Evolutionary conservation across 1,140 invertebrate genomes (phyloP).

Genomic region (Octopus bimaculoides): DNA sequence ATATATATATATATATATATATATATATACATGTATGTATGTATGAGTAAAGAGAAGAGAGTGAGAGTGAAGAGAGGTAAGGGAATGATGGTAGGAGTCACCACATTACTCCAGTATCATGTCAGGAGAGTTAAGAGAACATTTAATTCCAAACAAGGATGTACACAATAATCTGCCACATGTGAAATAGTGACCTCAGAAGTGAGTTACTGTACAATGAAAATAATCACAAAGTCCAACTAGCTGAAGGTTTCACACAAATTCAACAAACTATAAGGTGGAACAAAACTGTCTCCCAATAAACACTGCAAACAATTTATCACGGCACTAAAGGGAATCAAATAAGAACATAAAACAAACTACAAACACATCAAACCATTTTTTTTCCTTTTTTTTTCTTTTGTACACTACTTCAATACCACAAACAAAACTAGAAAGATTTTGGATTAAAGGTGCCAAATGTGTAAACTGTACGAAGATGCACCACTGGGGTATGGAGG

Average conservation of each 20-base stretch:
- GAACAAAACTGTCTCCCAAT: constrained; percentile 9
- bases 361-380: constrained; percentile 13
- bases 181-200: too few species aligned
- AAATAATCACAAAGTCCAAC: constrained; percentile 5
- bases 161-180: too few species aligned
- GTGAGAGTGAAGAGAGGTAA: too few species aligned
- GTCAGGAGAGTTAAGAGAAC: too few species aligned
- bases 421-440: constrained; percentile 10
- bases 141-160: too few species aligned
- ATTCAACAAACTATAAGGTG: background rate
- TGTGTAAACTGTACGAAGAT: background rate
- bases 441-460: background rate
- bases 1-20: too few species aligned
- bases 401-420: constrained; percentile 13
- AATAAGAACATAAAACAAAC: background rate
- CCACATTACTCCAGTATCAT: too few species aligned
- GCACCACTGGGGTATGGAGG: constrained; percentile 14
- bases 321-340: constrained; percentile 9
- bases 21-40: too few species aligned
- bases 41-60: too few species aligned
- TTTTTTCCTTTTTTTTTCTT: too few species aligned
- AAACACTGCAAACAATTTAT: constrained; percentile 14
- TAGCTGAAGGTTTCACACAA: constrained; percentile 12
- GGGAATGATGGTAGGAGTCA: too few species aligned
- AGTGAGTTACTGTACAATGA: background rate